phyloP scores from a whole-genome alignment of 1,140 invertebrate genomes.

The Phortica variegata region DNA sequence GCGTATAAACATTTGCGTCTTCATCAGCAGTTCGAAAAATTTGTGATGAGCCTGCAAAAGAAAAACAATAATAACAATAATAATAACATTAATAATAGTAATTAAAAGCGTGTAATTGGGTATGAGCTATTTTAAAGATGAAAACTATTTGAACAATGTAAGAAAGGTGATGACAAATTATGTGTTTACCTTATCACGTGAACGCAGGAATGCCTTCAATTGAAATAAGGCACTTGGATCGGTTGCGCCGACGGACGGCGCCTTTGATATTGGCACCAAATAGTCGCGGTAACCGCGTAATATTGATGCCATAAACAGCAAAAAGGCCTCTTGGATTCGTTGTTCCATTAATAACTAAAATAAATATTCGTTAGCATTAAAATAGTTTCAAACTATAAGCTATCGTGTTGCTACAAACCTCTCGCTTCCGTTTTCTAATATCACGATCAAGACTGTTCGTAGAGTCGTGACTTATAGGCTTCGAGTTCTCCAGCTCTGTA shows the following conservation, averaged over 20 bases:
- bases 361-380: too few relatives aligned
- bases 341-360: constrained; percentile 69
- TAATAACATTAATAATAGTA: too few relatives aligned
- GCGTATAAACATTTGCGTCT: constrained; percentile 96
- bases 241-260: constrained; percentile 89
- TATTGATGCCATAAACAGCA: constrained; percentile 93
- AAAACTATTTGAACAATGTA: too few relatives aligned
- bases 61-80: background rate
- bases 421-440: constrained; percentile 63
- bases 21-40: constrained; percentile 86
- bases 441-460: constrained; percentile 64
- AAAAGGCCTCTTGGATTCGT: constrained; percentile 95
- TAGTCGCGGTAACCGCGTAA: constrained; percentile 89
- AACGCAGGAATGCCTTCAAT: constrained; percentile 75
- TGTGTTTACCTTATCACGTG: constrained; percentile 60
- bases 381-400: constrained; percentile 9
- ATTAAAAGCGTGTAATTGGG: too few relatives aligned
- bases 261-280: constrained; percentile 91
- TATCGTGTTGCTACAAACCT: constrained; percentile 44
- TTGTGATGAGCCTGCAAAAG: constrained; percentile 79
- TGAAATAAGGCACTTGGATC: constrained; percentile 95
- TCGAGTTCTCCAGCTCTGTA: constrained; percentile 64
- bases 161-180: too few relatives aligned
- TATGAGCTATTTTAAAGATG: too few relatives aligned
- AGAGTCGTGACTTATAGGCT: constrained; percentile 58